Evolutionary conservation across 2,797 vertebrate species (phyloP).

Genomic region (Parambassis ranga): DNA sequence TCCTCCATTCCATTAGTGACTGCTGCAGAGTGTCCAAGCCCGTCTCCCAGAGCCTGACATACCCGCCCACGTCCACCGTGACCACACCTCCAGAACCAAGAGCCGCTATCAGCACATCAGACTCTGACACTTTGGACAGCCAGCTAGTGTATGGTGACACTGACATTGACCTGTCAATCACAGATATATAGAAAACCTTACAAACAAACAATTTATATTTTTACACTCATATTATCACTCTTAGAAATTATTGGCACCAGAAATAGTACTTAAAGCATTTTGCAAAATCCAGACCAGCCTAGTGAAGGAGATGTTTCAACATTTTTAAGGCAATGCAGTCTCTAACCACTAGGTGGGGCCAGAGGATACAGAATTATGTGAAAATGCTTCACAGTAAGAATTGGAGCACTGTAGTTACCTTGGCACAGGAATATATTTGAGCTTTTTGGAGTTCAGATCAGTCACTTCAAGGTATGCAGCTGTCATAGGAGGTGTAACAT

Average conservation of each 20-base stretch:
- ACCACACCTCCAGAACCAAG: slow-evolving; percentile 85
- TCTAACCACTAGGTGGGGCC: slow-evolving; percentile 11
- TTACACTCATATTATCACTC: no score
- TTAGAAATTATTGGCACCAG: no score
- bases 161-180: slow-evolving; percentile 76
- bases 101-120: slow-evolving; percentile 85
- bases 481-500: slow-evolving; percentile 85
- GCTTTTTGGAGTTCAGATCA: slow-evolving; percentile 92
- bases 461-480: slow-evolving; percentile 94
- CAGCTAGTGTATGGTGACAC: slow-evolving; percentile 92
- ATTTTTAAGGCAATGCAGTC: background rate
- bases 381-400: background rate
- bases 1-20: slow-evolving; percentile 94
- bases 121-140: slow-evolving; percentile 90
- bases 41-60: slow-evolving; percentile 93
- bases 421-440: slow-evolving; percentile 94
- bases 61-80: slow-evolving; percentile 92
- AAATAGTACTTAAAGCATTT: no score
- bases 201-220: no score
- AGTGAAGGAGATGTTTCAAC: background rate
- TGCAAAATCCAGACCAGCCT: no score
- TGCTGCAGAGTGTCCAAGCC: slow-evolving; percentile 87
- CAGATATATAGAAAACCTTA: background rate
- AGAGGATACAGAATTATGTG: background rate
- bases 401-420: slow-evolving; percentile 79